Evolutionary conservation across 2,888 invertebrate genomes (phyloP).

Genomic region (Drosophila peninsularis): DNA sequence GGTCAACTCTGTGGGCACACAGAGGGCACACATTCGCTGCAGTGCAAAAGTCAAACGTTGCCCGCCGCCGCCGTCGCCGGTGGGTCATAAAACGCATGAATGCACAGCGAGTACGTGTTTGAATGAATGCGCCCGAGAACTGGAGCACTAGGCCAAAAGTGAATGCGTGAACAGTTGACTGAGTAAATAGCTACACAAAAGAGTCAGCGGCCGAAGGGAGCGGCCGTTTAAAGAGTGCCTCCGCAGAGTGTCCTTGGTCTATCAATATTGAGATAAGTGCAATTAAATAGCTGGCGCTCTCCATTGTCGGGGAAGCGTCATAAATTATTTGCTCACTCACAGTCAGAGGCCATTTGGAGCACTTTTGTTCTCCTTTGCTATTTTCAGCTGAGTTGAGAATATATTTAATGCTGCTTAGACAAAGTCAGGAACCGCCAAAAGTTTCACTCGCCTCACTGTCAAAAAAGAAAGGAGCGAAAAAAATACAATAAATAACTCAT

Average conservation of each 20-base stretch:
- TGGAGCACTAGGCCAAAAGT: slow-evolving; percentile 31
- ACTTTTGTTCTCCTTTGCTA: background rate
- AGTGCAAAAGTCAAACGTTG: slow-evolving; percentile 36
- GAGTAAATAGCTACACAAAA: slow-evolving; percentile 48
- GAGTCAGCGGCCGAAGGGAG: slow-evolving; percentile 16
- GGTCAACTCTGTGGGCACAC: slow-evolving; percentile 16
- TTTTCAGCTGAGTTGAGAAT: background rate
- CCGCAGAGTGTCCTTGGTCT: slow-evolving; percentile 38
- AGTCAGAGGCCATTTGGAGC: background rate
- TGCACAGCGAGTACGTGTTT: slow-evolving; percentile 63
- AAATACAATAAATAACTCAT: slow-evolving; percentile 64
- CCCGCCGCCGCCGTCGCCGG: slow-evolving; percentile 28
- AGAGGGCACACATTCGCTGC: slow-evolving; percentile 26
- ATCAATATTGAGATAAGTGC: slow-evolving; percentile 24
- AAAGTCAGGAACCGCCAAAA: slow-evolving; percentile 2
- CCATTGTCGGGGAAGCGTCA: background rate
- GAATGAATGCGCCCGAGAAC: slow-evolving; percentile 53
- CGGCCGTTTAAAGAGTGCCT: slow-evolving; percentile 7
- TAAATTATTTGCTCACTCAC: background rate
- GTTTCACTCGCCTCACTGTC: background rate
- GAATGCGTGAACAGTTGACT: slow-evolving; percentile 61
- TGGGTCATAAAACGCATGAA: slow-evolving; percentile 64
- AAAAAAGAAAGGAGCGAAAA: background rate
- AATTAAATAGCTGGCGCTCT: slow-evolving; percentile 6
- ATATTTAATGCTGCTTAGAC: background rate